Evolutionary conservation across 2,888 invertebrate genomes (phyloP), one percentile per base, ranked within the genome.

Genomic region (Euplagia quadripunctaria): DNA sequence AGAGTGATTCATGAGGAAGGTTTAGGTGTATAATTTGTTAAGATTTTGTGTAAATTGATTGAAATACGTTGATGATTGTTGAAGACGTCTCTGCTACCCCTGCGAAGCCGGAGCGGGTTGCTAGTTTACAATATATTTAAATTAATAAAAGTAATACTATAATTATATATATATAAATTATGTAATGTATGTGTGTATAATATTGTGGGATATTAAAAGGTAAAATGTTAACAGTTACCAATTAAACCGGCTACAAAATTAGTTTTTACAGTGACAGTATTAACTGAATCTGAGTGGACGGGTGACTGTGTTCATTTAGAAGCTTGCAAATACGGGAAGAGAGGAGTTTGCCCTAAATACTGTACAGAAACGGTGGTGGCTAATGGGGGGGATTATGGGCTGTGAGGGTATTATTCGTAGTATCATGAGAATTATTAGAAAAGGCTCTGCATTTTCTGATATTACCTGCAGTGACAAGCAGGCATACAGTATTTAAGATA

Each of bases 271-370:
- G 55, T n/a, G 55, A n/a, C n/a, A n/a, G 55, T n/a, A n/a, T n/a
- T 11, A 55, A 52, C 52, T 6, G 52, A n/a, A 55, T 55, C 55
- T 3, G 55, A 55, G 55, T 55, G n/a, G n/a, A 55, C n/a, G 55
- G 55, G n/a, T 55, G 55, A n/a, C n/a, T 55, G 52, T 52, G n/a
- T 58, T 58, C n/a, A 58, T 58, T 58, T 20, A 58, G 58, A 20
- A 58, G 11, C 58, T 58, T 58, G 58, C 20, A 58, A 20, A 58
- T 20, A 58, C 20, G 58, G 58, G 11, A 58, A 58, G 20, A 20
- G 20, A 11, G 9, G 9, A 58, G 58, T 58, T 58, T 58, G 20
- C 0, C 11, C 58, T 20, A 58, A 58, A 20, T 20, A 58, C 58
- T 58, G 9, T 58, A 11, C 7, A n/a, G 11, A 11, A 58, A 20